These are phyloP conservation scores for Venustoraphidia nigricollis DNA, from an alignment of 2,888 invertebrate genomes.

Conservation along the genomic window DNA sequence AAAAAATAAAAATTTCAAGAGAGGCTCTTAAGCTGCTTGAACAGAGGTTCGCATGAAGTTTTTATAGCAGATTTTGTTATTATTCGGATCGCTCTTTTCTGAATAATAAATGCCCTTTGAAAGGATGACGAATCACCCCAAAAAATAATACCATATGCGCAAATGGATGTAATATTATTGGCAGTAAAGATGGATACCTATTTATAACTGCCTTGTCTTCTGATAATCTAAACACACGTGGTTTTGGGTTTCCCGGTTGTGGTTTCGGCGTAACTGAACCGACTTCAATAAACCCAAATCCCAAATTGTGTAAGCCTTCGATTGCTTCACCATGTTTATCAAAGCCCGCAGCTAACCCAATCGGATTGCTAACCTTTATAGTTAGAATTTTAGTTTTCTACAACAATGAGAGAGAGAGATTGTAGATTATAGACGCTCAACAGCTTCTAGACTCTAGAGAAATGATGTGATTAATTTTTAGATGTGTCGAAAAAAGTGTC, in stretches of 20 bases:
- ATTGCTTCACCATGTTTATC: constrained; percentile 94
- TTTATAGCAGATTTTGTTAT: no score
- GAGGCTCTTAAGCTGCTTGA: no score
- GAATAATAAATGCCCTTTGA: no score
- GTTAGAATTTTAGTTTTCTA: constrained; percentile 59
- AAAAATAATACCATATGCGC: no score
- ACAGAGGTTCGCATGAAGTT: no score
- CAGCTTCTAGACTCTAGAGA: no score
- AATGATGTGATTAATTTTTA: constrained; percentile 1
- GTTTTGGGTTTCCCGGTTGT: constrained; percentile 84
- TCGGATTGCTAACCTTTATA: constrained; percentile 64
- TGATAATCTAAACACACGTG: constrained; percentile 76
- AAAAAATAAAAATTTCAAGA: no score
- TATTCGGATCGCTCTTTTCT: no score
- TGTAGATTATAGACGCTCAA: no score
- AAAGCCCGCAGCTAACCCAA: constrained; percentile 98
- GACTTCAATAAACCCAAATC: constrained; percentile 92
- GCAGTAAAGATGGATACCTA: constrained; percentile 35
- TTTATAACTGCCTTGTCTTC: constrained; percentile 86
- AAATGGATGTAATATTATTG: no score
- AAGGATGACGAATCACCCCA: no score
- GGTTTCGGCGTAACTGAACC: constrained; percentile 91
- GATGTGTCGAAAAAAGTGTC: neutral
- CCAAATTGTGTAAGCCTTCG: constrained; percentile 61
- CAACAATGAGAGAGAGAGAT: no score